Conservation (phyloP, 2,888 invertebrate genomes). For the Lamproptera curius region DNA sequence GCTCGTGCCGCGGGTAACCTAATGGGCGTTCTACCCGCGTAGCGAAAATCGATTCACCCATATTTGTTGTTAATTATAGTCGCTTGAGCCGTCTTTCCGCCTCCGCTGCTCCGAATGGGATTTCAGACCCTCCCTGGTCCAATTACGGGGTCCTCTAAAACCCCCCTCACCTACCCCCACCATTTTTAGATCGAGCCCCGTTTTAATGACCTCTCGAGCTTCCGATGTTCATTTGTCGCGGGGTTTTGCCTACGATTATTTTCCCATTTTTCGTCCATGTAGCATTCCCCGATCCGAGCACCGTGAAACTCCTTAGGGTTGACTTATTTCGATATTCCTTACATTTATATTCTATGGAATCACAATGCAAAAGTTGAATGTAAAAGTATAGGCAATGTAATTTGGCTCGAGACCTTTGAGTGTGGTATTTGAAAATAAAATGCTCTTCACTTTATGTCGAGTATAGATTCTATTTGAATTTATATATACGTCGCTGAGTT, state of each 20-base stretch:
- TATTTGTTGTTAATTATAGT: conserved; percentile 78
- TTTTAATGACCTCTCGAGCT: conserved; percentile 77
- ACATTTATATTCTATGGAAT: conserved; percentile 24
- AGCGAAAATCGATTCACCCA: conserved; percentile 73
- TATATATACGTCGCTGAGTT: no score
- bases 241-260: conserved; percentile 71
- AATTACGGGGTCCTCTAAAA: conserved; percentile 74
- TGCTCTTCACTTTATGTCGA: no score
- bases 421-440: no score
- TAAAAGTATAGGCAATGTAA: conserved; percentile 4
- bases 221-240: conserved; percentile 77
- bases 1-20: conserved; percentile 57
- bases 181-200: conserved; percentile 74
- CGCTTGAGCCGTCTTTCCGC: conserved; percentile 76
- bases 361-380: conserved; percentile 1
- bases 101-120: conserved; percentile 71
- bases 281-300: conserved; percentile 49
- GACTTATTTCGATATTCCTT: conserved; percentile 30
- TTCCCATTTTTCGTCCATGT: conserved; percentile 53
- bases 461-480: no score
- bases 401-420: not conserved
- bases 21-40: conserved; percentile 51
- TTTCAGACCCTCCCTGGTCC: conserved; percentile 76
- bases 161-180: conserved; percentile 50
- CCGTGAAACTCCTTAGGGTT: conserved; percentile 41